Evolutionary conservation across 2,113 vertebrate genomes (phyloP), one percentile per base, ranked within the genome.

Genomic region (Pelmatolapia mariae): DNA sequence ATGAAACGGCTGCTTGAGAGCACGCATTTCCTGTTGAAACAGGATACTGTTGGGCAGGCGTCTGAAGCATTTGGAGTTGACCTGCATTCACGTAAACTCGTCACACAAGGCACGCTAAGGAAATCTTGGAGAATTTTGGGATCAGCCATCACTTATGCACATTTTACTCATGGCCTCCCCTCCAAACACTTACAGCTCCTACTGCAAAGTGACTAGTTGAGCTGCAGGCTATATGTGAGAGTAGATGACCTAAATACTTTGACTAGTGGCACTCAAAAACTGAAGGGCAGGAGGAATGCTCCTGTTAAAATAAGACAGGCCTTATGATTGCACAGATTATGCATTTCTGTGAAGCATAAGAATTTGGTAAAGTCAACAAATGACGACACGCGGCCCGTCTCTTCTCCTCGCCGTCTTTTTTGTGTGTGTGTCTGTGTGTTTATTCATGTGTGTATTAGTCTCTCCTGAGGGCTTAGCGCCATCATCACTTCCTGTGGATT

Each of bases 401-500:
- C 73, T 63, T 90, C 82, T 81, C 84, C 31, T 38, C 31, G 54
- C 68, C 10, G 33, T 82, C 83, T 86, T 91, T 79, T 68, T 84
- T 71, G 33, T 88, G 18, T 29, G 82, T 84, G 45, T 83, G 63
- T 83, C 50, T 84, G 53, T 53, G 86, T 91, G 83, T 82, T 47
- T 90, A 71, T 86, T 71, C 59, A 57, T 87, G 88, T 63, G 89
- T 80, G 81, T 68, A 83, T 86, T 83, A 88, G 57, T 91, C 85
- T 89, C 84, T 94, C 93, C 85, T 87, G 87, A 24, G 94, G 93
- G 94, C 86, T 94, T 94, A 95, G 93, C 85, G 85, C 89, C 93
- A 94, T 92, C 94, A 95, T 95, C 94, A 97, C 96, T 97, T 97
- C 97, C 97, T 96, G 96, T 97, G 95, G 95, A 95, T 96, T 97